phyloP scores from a whole-genome alignment of 2,113 vertebrate species.

The Chloebia gouldiae region DNA sequence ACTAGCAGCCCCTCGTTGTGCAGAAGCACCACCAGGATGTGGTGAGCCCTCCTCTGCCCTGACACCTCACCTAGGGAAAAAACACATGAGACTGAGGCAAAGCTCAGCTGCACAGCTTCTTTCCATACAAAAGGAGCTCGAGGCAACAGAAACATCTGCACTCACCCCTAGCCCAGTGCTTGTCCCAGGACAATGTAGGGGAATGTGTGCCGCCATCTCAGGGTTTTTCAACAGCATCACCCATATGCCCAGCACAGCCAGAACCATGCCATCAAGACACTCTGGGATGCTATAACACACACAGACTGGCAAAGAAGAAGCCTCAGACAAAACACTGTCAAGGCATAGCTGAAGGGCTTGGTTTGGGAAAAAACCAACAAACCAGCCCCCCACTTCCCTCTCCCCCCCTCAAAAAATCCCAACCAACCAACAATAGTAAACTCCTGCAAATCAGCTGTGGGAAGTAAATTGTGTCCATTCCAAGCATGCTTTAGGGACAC shows the following conservation, averaged over 20 bases:
- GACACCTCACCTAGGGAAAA: not conserved
- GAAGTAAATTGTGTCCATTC: rapidly evolving
- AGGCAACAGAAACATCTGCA: not conserved
- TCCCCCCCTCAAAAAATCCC: rapidly evolving
- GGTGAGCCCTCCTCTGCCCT: not conserved
- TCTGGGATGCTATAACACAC: not conserved
- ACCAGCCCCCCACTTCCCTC: not conserved
- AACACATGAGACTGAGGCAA: rapidly evolving
- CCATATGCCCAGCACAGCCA: not conserved
- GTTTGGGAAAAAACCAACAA: not conserved
- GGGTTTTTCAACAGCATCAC: not conserved
- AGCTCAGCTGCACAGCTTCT: not conserved
- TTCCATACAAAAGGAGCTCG: rapidly evolving
- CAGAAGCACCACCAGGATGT: not conserved
- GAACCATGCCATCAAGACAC: not conserved
- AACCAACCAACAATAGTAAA: not conserved
- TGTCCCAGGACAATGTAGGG: not conserved
- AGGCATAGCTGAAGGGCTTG: not conserved
- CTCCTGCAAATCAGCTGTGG: not conserved
- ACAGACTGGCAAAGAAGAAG: not conserved
- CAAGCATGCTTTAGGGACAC: not conserved
- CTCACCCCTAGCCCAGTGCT: not conserved
- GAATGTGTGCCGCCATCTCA: not conserved
- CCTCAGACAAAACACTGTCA: not conserved
- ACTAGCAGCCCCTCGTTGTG: not conserved